A percentile compares a stretch with the other conserved stretches of the same genome.
Conservation (phyloP, 2,797 vertebrate genomes). For the Vipera latastei region DNA sequence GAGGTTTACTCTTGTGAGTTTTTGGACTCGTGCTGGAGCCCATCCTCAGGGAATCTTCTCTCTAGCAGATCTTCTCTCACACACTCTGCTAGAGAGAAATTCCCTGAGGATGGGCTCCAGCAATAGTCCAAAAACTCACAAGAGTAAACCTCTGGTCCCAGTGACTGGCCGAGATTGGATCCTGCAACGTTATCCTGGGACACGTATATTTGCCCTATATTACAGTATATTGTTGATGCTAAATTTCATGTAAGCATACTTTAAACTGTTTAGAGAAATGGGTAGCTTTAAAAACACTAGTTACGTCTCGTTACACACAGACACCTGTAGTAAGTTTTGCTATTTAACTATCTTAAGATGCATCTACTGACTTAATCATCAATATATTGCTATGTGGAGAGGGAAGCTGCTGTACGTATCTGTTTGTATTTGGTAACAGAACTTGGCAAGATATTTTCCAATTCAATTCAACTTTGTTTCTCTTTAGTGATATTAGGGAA, state of each 20-base stretch:
- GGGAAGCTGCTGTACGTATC: background rate
- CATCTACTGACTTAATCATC: background rate
- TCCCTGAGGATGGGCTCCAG: background rate
- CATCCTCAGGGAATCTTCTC: no score
- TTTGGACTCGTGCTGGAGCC: background rate
- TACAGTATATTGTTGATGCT: background rate
- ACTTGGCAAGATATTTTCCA: background rate
- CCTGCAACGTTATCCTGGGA: background rate
- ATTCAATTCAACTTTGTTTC: background rate
- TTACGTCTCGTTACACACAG: background rate
- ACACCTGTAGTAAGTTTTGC: background rate
- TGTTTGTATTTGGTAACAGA: background rate
- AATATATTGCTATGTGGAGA: background rate
- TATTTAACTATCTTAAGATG: background rate
- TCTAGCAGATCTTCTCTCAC: background rate
- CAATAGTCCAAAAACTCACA: background rate
- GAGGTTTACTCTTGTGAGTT: background rate
- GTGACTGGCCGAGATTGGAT: background rate
- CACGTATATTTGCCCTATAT: background rate
- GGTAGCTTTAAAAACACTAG: background rate
- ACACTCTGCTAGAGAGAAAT: background rate
- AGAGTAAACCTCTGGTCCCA: background rate
- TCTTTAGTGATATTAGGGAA: background rate
- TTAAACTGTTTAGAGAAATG: background rate
- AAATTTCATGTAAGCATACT: background rate